Percentiles rank a stretch among this genome's conserved stretches.
Conservation (phyloP, 2,113 vertebrate species). For the Microtus ochrogaster region DNA sequence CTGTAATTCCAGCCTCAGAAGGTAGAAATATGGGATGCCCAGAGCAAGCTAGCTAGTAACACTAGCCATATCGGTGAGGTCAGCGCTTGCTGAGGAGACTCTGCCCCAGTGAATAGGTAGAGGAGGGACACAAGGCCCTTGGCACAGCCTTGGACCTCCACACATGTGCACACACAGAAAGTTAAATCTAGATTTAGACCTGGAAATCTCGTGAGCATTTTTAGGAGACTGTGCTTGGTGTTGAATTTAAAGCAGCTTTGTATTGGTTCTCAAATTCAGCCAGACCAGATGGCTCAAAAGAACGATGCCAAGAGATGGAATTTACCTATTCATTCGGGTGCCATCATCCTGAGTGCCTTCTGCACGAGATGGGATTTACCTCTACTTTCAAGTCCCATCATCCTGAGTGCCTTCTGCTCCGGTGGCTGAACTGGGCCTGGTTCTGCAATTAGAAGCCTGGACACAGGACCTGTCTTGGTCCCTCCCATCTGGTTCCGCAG, state of each 20-base stretch:
- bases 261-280: background rate
- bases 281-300: background rate
- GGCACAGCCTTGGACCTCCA: background rate
- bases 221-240: background rate
- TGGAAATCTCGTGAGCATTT: background rate
- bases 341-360: background rate
- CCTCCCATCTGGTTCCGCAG: background rate
- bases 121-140: no score
- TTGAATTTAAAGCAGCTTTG: background rate
- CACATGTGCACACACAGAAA: background rate
- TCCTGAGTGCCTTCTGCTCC: background rate
- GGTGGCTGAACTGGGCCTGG: background rate
- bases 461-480: background rate
- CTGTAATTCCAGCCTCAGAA: background rate
- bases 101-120: background rate
- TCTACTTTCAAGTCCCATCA: background rate
- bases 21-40: background rate
- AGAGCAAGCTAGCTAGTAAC: background rate
- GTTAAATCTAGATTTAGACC: background rate
- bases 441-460: background rate
- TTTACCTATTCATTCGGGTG: background rate
- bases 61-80: background rate
- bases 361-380: background rate
- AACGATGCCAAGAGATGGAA: background rate
- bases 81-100: background rate